A percentile compares a stretch with the other conserved stretches of the same genome.
Evolutionary conservation across 2,888 invertebrate species (phyloP).

Genomic region (Aphodius granarius): DNA sequence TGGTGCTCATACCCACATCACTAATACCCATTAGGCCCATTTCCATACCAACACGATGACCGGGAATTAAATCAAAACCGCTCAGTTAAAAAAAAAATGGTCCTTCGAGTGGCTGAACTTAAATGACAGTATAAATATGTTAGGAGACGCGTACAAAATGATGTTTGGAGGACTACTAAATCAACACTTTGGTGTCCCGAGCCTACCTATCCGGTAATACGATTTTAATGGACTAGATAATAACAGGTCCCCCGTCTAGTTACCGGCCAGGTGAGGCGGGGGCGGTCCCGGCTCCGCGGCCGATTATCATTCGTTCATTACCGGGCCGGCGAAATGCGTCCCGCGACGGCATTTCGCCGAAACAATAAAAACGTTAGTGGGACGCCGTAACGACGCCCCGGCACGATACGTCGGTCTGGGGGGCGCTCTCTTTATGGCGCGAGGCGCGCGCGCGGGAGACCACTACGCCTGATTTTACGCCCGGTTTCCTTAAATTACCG

Average conservation of each 20-base stretch:
- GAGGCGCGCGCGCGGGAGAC: not conserved
- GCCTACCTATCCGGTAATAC: not conserved
- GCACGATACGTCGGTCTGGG: not conserved
- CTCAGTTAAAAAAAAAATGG: too few species aligned
- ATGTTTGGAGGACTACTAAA: not conserved
- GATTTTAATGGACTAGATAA: not conserved
- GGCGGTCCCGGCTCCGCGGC: not conserved
- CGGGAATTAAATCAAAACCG: too few species aligned
- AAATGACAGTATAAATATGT: not conserved
- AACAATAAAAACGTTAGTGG: not conserved
- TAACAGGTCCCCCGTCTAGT: not conserved
- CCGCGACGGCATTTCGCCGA: not conserved
- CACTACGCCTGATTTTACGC: not conserved
- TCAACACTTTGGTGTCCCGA: not conserved
- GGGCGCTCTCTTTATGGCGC: not conserved
- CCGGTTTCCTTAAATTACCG: not conserved
- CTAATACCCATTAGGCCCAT: not conserved
- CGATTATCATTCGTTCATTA: not conserved
- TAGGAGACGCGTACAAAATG: not conserved
- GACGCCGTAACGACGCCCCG: not conserved
- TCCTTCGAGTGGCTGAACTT: not conserved
- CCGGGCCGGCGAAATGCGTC: slow-evolving; percentile 3
- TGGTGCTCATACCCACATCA: not conserved
- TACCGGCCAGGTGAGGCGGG: not conserved
- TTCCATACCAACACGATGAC: not conserved